Evolutionary conservation across 2,797 vertebrate genomes (phyloP).

Genomic region (Molossus molossus): DNA sequence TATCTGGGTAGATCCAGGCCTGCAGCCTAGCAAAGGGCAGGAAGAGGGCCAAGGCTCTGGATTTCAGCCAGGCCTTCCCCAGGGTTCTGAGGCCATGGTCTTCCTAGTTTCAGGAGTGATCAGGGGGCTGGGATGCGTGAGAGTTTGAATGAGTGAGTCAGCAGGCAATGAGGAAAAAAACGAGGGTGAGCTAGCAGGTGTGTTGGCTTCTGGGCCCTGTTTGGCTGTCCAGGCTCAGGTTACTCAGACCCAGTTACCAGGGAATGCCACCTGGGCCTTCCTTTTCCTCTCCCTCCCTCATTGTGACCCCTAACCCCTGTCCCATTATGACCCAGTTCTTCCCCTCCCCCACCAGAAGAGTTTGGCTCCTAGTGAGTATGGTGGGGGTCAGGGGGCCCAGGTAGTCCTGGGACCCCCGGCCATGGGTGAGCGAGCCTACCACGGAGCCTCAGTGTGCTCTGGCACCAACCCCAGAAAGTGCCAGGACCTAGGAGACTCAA

Average conservation of each 20-base stretch:
- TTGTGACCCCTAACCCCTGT: constrained; percentile 66
- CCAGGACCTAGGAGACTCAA: constrained; percentile 84
- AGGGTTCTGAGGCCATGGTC: not conserved
- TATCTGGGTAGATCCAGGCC: not conserved
- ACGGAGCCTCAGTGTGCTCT: constrained; percentile 72
- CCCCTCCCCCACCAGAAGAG: constrained; percentile 73
- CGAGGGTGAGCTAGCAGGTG: not conserved
- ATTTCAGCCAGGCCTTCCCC: not conserved
- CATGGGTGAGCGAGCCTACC: constrained; percentile 75
- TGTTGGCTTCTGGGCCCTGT: not conserved
- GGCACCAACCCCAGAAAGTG: constrained; percentile 79
- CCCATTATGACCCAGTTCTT: constrained; percentile 77
- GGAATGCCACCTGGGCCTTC: not conserved
- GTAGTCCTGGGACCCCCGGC: constrained; percentile 77
- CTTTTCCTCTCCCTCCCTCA: constrained; percentile 30
- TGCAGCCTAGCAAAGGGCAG: not conserved
- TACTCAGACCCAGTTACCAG: not conserved
- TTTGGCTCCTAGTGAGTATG: constrained; percentile 58
- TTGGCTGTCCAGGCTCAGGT: not conserved
- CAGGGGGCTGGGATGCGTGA: not conserved
- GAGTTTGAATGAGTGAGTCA: not conserved
- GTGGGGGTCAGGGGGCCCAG: constrained; percentile 72
- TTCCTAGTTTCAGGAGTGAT: not conserved
- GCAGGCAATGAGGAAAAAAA: not conserved
- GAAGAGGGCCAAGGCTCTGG: not conserved